Base-by-base conservation (phyloP, 2,113 vertebrate species). In the Nannospalax galili region DNA sequence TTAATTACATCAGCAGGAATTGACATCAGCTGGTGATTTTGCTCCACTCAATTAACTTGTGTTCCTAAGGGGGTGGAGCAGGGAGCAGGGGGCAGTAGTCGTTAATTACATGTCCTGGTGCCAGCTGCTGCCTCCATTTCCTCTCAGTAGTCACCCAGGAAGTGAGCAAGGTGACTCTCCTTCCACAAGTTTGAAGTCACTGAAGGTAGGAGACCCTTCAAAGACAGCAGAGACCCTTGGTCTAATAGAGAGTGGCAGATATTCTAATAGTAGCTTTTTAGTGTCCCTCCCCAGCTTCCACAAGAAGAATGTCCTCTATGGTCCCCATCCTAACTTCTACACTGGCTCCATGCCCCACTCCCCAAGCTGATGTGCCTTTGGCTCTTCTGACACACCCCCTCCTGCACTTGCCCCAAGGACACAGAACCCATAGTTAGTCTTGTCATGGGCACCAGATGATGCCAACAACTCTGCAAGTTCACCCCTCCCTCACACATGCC, bases 11-110 rank as follows among this genome's bases (percentile, higher is more conserved):
- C 35, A 65, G 72, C 89, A 94, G 0, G 20, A 97, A 97, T 95
- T 60, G 96, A 97, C 92, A 95, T 2, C 40, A 81, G 95, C 85
- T 60, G 35, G 92, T 97, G 86, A 95, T 97, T 91, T 91, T 96
- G 94, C 70, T 48, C 77, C 96, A 96, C 96, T 98, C 98, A 97
- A 94, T 98, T 98, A 98, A 96, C 92, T 79, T 73, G 88, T 69
- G 87, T 93, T 96, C 96, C 96, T 97, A 42, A 84, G 0, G 94
- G 96, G 96, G 93, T 77, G 1, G 4, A 60, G 67, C 62, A 60
- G 84, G 90, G 74, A 92, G 86, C 84, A 92, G 93, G 82, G 95
- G 95, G 0, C 0, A 0, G 7, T 45, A 35, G 69, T 67, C 0
- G 0, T 56, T 97, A 97, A 98, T 98, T 95, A 98, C 97, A 95